These are phyloP conservation scores for Heliconius eleuchia DNA, from an alignment of 1,140 invertebrate genomes.

Conservation along the genomic window DNA sequence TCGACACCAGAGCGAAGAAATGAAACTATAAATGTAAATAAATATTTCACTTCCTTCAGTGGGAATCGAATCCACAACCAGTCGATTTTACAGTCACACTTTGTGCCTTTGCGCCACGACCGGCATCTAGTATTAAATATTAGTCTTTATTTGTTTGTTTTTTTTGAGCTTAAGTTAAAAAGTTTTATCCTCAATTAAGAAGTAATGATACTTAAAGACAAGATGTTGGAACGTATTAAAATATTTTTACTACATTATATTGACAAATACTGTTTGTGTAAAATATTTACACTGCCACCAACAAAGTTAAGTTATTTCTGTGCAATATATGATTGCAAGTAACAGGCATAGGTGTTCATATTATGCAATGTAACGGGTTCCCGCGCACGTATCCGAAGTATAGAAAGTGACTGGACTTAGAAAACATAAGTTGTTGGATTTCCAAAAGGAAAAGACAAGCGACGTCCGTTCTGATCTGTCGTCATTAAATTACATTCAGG, in stretches of 20 bases:
- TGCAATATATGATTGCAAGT: slow-evolving; percentile 13
- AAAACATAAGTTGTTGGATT: slow-evolving; percentile 25
- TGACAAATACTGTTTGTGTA: background rate
- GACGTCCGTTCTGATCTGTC: slow-evolving; percentile 35
- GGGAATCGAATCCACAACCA: no score
- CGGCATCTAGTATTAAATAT: no score
- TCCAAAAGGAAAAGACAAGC: slow-evolving; percentile 37
- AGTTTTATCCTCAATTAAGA: no score
- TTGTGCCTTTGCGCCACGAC: no score
- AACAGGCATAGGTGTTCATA: slow-evolving; percentile 18
- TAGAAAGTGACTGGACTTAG: slow-evolving; percentile 40
- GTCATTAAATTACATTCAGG: background rate
- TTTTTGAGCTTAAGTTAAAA: no score
- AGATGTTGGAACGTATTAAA: no score
- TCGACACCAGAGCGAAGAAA: no score
- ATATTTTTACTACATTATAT: background rate
- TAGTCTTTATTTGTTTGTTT: no score
- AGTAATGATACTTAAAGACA: no score
- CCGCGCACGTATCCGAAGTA: slow-evolving; percentile 17
- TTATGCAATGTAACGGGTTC: slow-evolving; percentile 31
- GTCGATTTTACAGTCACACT: no score
- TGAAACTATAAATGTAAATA: no score
- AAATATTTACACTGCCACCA: background rate
- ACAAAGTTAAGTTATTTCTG: background rate
- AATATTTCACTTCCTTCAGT: no score